phyloP scores from a whole-genome alignment of 2,888 invertebrate genomes.

The Argynnis bischoffii region DNA sequence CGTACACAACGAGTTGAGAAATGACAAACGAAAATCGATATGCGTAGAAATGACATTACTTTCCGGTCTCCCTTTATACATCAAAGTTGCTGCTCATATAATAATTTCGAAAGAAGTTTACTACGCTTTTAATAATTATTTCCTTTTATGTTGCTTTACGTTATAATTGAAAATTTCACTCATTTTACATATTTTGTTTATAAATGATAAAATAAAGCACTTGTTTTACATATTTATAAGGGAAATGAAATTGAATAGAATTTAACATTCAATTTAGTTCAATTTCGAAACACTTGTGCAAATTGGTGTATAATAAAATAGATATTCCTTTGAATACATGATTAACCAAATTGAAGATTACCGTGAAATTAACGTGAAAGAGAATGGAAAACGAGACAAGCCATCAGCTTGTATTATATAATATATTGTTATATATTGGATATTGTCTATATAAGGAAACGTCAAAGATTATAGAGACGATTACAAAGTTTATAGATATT shows the following conservation, averaged over 20 bases:
- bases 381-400: too few species aligned
- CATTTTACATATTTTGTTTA: background rate
- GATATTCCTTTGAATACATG: background rate
- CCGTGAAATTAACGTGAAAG: too few species aligned
- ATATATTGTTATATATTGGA: too few species aligned
- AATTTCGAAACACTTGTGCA: slow-evolving; percentile 2
- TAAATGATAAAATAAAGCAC: too few species aligned
- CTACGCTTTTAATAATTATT: background rate
- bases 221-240: background rate
- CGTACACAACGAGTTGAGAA: too few species aligned
- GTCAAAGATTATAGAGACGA: too few species aligned
- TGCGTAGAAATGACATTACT: too few species aligned
- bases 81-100: background rate
- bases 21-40: too few species aligned
- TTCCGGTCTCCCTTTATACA: background rate
- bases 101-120: background rate
- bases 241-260: background rate
- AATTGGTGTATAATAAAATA: slow-evolving; percentile 16
- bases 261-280: background rate
- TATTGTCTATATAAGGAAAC: too few species aligned
- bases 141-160: background rate
- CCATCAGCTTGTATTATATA: too few species aligned
- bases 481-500: too few species aligned
- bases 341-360: background rate
- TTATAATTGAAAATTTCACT: background rate